A percentile compares a stretch with the other conserved stretches of the same genome.
Evolutionary conservation across 1,140 invertebrate genomes (phyloP).

Genomic region (Mamestra configurata): DNA sequence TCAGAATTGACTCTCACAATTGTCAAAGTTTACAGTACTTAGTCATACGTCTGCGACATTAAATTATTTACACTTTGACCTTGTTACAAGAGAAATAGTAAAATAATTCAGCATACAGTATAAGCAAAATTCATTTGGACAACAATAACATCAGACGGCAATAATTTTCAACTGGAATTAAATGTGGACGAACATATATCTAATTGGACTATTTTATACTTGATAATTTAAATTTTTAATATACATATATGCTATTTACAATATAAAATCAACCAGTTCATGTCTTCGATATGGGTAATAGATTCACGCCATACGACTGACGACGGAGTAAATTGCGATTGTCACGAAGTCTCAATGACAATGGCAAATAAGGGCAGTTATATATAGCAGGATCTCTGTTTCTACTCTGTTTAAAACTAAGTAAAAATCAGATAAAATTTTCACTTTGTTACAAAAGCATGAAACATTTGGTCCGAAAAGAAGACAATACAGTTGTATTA

Average conservation of each 20-base stretch:
- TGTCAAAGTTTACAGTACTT: constrained; percentile 48
- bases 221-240: constrained; percentile 74
- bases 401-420: constrained; percentile 11
- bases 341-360: constrained; percentile 32
- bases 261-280: constrained; percentile 71
- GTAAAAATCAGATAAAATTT: constrained; percentile 29
- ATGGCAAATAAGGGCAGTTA: constrained; percentile 33
- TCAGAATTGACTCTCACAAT: constrained; percentile 71
- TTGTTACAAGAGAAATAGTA: constrained; percentile 61
- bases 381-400: constrained; percentile 17
- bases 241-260: constrained; percentile 83
- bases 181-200: constrained; percentile 85
- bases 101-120: constrained; percentile 66
- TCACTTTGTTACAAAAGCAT: constrained; percentile 41
- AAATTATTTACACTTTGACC: constrained; percentile 53
- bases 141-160: constrained; percentile 81
- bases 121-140: constrained; percentile 78
- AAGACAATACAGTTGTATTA: constrained; percentile 48
- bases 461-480: constrained; percentile 46
- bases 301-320: constrained; percentile 23
- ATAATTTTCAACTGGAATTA: constrained; percentile 82
- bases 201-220: constrained; percentile 83
- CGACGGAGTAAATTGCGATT: constrained; percentile 42
- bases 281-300: constrained; percentile 11
- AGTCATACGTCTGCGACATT: constrained; percentile 31